Evolutionary conservation across 2,888 invertebrate genomes (phyloP).

Genomic region (Hirtodrosophila duncani): DNA sequence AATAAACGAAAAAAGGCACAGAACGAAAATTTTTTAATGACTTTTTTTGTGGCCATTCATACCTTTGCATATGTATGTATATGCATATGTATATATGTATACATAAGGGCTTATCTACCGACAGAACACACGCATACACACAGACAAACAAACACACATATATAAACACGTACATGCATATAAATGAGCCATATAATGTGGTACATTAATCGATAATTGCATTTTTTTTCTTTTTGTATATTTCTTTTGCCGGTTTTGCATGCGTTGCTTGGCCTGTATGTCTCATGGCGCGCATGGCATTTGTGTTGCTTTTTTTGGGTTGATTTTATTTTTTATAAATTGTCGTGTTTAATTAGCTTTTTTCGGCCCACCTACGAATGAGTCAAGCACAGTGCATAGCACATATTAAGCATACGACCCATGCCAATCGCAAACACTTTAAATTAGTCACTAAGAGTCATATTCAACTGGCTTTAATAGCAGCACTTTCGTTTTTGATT

Average conservation of each 20-base stretch:
- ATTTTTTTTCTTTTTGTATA: conserved; percentile 57
- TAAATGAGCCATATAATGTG: conserved; percentile 63
- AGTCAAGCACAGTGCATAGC: conserved; percentile 36
- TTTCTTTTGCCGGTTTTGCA: conserved; percentile 65
- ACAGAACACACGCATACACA: conserved; percentile 22
- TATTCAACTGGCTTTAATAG: conserved; percentile 29
- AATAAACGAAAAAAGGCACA: conserved; percentile 20
- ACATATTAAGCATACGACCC: conserved; percentile 61
- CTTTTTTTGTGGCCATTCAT: conserved; percentile 21
- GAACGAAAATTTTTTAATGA: conserved; percentile 34
- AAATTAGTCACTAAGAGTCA: conserved; percentile 34
- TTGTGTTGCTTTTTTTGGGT: conserved; percentile 41
- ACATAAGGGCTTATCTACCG: conserved; percentile 62
- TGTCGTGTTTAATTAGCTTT: conserved; percentile 72
- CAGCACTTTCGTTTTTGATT: conserved; percentile 67
- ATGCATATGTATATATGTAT: conserved; percentile 33
- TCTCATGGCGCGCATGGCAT: conserved; percentile 57
- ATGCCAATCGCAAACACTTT: conserved; percentile 34
- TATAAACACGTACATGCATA: background rate
- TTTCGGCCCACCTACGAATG: conserved; percentile 12
- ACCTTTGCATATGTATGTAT: conserved; percentile 10
- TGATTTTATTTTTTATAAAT: conserved; percentile 58
- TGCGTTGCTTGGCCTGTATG: conserved; percentile 52
- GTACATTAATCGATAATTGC: conserved; percentile 72
- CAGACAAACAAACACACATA: background rate